Evolutionary conservation across 1,140 invertebrate genomes (phyloP).

Genomic region (Aphidius gifuensis): DNA sequence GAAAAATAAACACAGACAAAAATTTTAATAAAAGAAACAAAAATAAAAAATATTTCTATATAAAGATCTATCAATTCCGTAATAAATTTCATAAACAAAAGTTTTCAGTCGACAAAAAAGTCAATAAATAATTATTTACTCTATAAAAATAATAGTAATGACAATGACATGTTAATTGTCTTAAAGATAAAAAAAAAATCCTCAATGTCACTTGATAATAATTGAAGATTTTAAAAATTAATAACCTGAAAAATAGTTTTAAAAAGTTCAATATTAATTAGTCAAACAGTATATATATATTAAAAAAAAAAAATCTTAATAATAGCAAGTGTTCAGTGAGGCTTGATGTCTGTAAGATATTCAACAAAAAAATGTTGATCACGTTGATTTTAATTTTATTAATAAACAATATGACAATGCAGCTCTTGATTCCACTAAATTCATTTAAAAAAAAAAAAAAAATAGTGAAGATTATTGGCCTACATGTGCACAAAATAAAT

Average conservation of each 20-base stretch:
- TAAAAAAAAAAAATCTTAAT: conserved; percentile 14
- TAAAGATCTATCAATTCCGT: too few relatives aligned
- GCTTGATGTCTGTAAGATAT: conserved; percentile 6
- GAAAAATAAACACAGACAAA: too few relatives aligned
- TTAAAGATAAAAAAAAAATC: too few relatives aligned
- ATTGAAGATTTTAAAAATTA: background rate
- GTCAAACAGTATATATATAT: background rate
- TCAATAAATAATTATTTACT: too few relatives aligned
- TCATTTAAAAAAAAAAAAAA: conserved; percentile 22
- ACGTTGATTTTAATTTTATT: conserved; percentile 19
- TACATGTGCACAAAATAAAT: conserved; percentile 10
- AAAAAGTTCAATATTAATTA: conserved; percentile 1
- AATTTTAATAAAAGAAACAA: too few relatives aligned
- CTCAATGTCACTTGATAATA: too few relatives aligned
- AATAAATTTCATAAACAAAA: too few relatives aligned
- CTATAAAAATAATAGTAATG: too few relatives aligned
- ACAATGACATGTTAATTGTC: too few relatives aligned
- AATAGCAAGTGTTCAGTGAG: conserved; percentile 13
- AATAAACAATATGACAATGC: conserved; percentile 29
- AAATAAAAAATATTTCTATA: too few relatives aligned
- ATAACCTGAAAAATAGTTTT: background rate
- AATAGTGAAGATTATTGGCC: conserved; percentile 10
- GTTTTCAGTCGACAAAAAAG: too few relatives aligned
- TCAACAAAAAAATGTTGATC: conserved; percentile 15
- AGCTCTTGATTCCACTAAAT: conserved; percentile 24